Evolutionary conservation across 2,113 vertebrate species (phyloP).

Genomic region (Sigmodon hispidus): DNA sequence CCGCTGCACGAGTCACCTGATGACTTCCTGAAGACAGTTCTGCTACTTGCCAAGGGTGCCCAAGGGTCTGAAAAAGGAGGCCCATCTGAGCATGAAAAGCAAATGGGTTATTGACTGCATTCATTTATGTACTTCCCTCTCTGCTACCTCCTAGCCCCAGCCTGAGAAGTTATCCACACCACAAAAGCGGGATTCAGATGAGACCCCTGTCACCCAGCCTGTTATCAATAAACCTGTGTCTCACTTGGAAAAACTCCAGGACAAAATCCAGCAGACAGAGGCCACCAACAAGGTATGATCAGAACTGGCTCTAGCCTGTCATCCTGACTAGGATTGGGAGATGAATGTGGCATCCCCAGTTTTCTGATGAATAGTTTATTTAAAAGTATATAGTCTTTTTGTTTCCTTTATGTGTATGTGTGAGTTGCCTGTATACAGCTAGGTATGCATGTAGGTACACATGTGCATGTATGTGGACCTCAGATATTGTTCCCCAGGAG

Average conservation of each 20-base stretch:
- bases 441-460: not conserved
- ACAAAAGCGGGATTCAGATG: slow-evolving; percentile 81
- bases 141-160: slow-evolving; percentile 63
- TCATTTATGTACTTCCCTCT: slow-evolving; percentile 25
- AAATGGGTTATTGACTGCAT: not conserved
- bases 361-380: not conserved
- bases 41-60: too few relatives aligned
- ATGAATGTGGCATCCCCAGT: not conserved
- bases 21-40: not conserved
- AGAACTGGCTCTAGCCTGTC: not conserved
- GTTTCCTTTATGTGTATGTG: not conserved
- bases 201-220: slow-evolving; percentile 72
- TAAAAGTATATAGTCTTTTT: not conserved
- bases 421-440: not conserved
- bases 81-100: not conserved
- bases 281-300: slow-evolving; percentile 90
- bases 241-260: slow-evolving; percentile 86
- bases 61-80: slow-evolving; percentile 38
- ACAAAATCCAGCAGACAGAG: slow-evolving; percentile 89
- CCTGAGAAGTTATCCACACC: slow-evolving; percentile 76
- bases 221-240: slow-evolving; percentile 70
- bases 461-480: not conserved
- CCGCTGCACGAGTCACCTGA: too few relatives aligned
- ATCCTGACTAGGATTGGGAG: not conserved
- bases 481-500: not conserved